Conservation (phyloP, 2,797 vertebrate genomes). For the Urocyon cinereoargenteus region DNA sequence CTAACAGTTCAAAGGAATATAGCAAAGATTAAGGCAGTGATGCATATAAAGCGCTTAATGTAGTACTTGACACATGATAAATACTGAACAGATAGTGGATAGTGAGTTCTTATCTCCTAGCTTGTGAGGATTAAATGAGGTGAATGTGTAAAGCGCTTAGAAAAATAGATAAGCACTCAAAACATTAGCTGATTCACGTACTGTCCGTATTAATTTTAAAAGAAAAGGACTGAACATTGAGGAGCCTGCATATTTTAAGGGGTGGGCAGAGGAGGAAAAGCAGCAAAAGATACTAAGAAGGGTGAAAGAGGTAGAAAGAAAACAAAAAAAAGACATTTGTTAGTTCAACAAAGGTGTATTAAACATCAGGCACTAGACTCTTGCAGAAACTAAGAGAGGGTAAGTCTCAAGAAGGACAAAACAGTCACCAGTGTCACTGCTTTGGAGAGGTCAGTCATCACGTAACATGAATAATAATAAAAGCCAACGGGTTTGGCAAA, state of each 20-base stretch:
- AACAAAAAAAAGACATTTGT: background rate
- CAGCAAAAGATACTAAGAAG: background rate
- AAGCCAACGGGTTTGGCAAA: background rate
- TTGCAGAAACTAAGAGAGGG: constrained; percentile 11
- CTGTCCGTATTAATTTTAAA: constrained; percentile 2
- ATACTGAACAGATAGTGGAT: background rate
- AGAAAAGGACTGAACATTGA: background rate
- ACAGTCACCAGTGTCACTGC: background rate
- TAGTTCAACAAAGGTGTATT: background rate
- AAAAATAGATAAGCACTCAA: background rate
- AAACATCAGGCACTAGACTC: background rate
- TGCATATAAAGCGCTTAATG: background rate
- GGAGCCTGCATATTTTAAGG: background rate
- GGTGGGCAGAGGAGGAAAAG: background rate
- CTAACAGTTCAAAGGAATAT: background rate
- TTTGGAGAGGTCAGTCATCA: background rate
- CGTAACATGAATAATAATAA: background rate
- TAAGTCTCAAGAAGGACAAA: background rate
- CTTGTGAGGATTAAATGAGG: background rate
- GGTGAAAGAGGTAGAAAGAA: background rate
- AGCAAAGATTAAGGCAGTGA: background rate
- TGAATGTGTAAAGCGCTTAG: background rate
- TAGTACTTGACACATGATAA: background rate
- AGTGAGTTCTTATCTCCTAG: background rate
- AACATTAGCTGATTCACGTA: background rate